Evolutionary conservation across 2,797 vertebrate genomes (phyloP), one percentile per base, ranked within the genome.

Genomic region (Echeneis naucrates): DNA sequence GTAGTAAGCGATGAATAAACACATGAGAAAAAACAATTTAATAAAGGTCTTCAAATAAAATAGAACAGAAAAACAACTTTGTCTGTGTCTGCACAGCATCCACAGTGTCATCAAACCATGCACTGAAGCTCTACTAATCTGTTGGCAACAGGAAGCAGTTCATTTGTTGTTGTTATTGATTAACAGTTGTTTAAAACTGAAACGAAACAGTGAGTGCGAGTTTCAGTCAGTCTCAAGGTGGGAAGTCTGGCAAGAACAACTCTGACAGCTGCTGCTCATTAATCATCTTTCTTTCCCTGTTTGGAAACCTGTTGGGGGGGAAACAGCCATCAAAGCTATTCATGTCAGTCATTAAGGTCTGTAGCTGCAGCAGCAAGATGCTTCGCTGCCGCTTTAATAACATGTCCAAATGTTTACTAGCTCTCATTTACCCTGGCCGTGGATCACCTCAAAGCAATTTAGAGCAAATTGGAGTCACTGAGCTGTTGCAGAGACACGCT

Each of bases 301-400:
- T 74, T 67, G 64, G 72, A 82, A 82, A 86, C 78, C 82, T 86
- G 73, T 73, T 78, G 73, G 68, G 68, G 40, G 72, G 35, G 40
- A 75, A 85, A 68, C 77, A 78, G 75, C 86, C 77, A 88, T 87
- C 81, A 81, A 68, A 87, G 82, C 87, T 86, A 87, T 81, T 88
- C 86, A 87, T 75, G 84, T 84, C 72, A 80, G 68, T 72, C 48
- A 35, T 89, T 86, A 81, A 61, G 70, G 59, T 80, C 76, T 77
- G 71, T 7, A 57, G 75, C 67, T 19, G 66, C 65, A 55, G 71
- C 67, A 23, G 66, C 61, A 33, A 58, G 63, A 87, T 72, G 60
- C 74, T 85, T 77, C 32, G 2, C 60, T 32, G n/a, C 45, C 0
- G 12, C 13, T 71, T 85, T 80, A 84, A 83, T 83, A 87, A 78